A percentile compares a stretch with the other conserved stretches of the same genome.
phyloP scores from a whole-genome alignment of 2,113 vertebrate genomes.

The Heliornis fulica region DNA sequence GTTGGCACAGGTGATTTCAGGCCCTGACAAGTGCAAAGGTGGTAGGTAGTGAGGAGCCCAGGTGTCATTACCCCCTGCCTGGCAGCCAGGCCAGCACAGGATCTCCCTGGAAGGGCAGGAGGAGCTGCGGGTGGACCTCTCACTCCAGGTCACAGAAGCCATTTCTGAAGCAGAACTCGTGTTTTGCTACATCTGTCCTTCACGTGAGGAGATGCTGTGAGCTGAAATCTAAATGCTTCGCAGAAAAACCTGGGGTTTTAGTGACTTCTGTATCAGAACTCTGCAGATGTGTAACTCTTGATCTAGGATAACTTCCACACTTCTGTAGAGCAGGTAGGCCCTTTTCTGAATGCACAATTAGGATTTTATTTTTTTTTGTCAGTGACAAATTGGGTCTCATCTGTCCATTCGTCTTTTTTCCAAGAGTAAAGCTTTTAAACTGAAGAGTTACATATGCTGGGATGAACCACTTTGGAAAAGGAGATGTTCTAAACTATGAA shows the following conservation, averaged over 20 bases:
- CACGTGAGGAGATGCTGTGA: neutral
- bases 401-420: neutral
- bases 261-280: neutral
- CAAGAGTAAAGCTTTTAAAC: neutral
- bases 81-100: too few relatives aligned
- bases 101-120: neutral
- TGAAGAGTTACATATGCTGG: rapidly evolving
- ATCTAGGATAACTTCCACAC: neutral
- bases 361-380: neutral
- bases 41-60: neutral
- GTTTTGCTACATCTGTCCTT: neutral
- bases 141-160: neutral
- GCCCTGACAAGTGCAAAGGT: neutral
- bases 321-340: neutral
- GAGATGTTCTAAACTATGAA: neutral
- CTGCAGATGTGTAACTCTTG: neutral
- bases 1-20: neutral
- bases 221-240: neutral
- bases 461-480: neutral
- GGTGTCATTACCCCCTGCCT: neutral
- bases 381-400: neutral
- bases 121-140: neutral
- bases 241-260: neutral
- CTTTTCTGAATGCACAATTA: neutral
- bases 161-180: neutral